Evolutionary conservation across 2,797 vertebrate genomes (phyloP).

Genomic region (Pogoniulus pusillus): DNA sequence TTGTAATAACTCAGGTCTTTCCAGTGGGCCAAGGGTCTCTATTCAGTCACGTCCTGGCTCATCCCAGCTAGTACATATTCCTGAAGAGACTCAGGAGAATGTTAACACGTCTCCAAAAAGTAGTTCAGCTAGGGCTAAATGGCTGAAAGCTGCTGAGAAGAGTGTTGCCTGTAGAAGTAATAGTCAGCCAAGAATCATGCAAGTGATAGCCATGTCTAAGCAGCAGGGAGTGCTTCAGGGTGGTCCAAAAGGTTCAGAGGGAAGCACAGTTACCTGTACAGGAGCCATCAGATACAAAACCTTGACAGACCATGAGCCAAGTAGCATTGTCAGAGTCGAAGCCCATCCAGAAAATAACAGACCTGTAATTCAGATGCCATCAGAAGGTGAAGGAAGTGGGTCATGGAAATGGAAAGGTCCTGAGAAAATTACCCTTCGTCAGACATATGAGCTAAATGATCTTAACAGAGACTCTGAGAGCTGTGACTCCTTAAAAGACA

Average conservation of each 20-base stretch:
- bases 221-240: slow-evolving; percentile 94
- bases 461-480: slow-evolving; percentile 93
- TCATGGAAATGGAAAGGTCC: slow-evolving; percentile 97
- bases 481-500: slow-evolving; percentile 87
- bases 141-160: slow-evolving; percentile 93
- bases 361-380: slow-evolving; percentile 89
- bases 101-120: slow-evolving; percentile 81
- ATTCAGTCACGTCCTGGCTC: slow-evolving; percentile 95
- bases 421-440: slow-evolving; percentile 86
- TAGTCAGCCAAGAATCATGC: slow-evolving; percentile 92
- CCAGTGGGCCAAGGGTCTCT: slow-evolving; percentile 88
- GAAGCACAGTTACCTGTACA: slow-evolving; percentile 85
- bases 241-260: slow-evolving; percentile 90
- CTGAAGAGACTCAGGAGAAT: slow-evolving; percentile 93
- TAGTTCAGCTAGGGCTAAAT: slow-evolving; percentile 86
- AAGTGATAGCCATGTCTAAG: slow-evolving; percentile 97
- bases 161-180: slow-evolving; percentile 86
- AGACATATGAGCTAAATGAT: slow-evolving; percentile 94
- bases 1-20: slow-evolving; percentile 88
- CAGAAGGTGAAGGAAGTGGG: slow-evolving; percentile 87
- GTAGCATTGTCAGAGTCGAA: slow-evolving; percentile 89
- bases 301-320: slow-evolving; percentile 86
- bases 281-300: slow-evolving; percentile 88
- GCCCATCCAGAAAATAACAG: slow-evolving; percentile 92
- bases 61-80: slow-evolving; percentile 96